Conservation (phyloP, 2,888 invertebrate species). For the Lasius platythorax region DNA sequence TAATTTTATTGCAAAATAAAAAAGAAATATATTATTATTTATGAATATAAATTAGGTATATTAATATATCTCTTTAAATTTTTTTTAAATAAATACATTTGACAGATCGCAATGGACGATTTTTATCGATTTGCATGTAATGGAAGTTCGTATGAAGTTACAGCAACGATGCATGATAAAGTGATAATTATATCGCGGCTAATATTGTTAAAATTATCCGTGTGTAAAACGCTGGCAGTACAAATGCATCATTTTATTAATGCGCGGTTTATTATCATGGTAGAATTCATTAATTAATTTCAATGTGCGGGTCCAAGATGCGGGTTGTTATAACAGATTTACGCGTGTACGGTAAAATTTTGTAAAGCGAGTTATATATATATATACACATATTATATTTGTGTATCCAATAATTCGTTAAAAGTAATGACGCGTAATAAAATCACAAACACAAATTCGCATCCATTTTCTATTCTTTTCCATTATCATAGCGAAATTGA, state of each 20-base stretch:
- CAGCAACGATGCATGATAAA: constrained; percentile 31
- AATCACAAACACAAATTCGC: constrained; percentile 7
- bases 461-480: constrained; percentile 17
- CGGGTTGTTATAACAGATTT: constrained; percentile 36
- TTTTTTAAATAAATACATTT: constrained; percentile 22
- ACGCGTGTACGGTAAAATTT: constrained; percentile 25
- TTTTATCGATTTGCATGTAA: constrained; percentile 37
- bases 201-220: constrained; percentile 49
- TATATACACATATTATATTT: background rate
- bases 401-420: constrained; percentile 36
- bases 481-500: constrained; percentile 8
- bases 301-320: constrained; percentile 41
- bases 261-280: constrained; percentile 46
- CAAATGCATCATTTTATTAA: constrained; percentile 48
- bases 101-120: background rate
- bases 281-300: constrained; percentile 52
- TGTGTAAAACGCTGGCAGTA: constrained; percentile 17
- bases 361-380: constrained; percentile 1
- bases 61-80: constrained; percentile 7
- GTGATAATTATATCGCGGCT: constrained; percentile 46
- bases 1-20: background rate
- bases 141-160: constrained; percentile 15
- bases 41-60: background rate
- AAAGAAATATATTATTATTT: background rate
- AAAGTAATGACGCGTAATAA: constrained; percentile 29